These are phyloP conservation scores for Yoshiicerus persimilis DNA, from an alignment of 1,140 invertebrate genomes.

Conservation along the genomic window DNA sequence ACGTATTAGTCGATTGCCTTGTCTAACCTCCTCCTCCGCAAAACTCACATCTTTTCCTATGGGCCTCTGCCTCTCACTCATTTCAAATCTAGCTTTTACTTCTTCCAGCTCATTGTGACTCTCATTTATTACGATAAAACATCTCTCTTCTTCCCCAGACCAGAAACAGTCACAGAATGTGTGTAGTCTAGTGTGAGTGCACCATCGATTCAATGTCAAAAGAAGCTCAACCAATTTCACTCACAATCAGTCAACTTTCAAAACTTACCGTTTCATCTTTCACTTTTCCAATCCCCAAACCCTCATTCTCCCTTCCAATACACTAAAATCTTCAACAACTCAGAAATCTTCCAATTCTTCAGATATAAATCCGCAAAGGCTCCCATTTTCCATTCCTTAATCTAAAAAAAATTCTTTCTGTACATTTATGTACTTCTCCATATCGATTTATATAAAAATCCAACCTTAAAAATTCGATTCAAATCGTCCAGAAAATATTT, in stretches of 20 bases:
- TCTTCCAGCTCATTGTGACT: not conserved
- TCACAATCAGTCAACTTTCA: not conserved
- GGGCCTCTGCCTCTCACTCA: not conserved
- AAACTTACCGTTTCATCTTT: not conserved
- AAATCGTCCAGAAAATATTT: too few species aligned
- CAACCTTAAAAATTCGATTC: too few species aligned
- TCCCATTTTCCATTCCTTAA: too few species aligned
- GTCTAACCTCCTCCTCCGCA: not conserved
- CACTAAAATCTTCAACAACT: not conserved
- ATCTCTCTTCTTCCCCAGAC: not conserved
- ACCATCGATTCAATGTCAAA: not conserved
- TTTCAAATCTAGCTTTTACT: not conserved
- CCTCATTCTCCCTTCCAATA: not conserved
- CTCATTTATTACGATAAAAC: constrained; percentile 30
- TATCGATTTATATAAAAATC: too few species aligned
- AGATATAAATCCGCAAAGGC: too few species aligned
- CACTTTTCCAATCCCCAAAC: not conserved
- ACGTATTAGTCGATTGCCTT: not conserved
- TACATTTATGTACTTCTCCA: too few species aligned
- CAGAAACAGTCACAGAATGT: not conserved
- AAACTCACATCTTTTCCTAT: not conserved
- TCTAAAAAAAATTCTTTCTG: too few species aligned
- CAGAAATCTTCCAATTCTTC: too few species aligned
- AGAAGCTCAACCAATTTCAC: not conserved
- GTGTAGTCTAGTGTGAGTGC: not conserved